Percentiles rank a stretch among this genome's conserved stretches.
phyloP scores from a whole-genome alignment of 2,888 invertebrate species.

The Perdita meconis region DNA sequence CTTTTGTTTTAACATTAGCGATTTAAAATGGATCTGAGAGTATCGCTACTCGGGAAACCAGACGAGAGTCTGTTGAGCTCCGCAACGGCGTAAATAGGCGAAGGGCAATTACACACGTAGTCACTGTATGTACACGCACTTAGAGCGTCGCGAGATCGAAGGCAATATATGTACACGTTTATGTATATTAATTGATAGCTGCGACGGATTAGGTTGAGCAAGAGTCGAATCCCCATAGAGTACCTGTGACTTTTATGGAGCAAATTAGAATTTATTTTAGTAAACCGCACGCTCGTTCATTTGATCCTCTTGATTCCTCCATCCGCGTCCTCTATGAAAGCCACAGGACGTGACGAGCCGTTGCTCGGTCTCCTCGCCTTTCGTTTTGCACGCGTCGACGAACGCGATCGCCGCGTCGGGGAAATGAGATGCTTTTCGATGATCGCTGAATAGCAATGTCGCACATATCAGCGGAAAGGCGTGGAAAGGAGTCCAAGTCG shows the following conservation, averaged over 20 bases:
- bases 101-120: slow-evolving; percentile 23
- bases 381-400: too few species aligned
- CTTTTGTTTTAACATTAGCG: slow-evolving; percentile 14
- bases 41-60: background rate
- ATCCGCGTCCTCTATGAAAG: slow-evolving; percentile 26
- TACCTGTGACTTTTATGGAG: slow-evolving; percentile 61
- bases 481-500: background rate
- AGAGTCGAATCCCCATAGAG: slow-evolving; percentile 25
- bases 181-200: slow-evolving; percentile 37
- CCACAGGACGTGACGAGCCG: slow-evolving; percentile 9
- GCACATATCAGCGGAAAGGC: slow-evolving; percentile 6
- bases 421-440: background rate
- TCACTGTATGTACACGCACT: background rate
- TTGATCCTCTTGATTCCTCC: slow-evolving; percentile 26
- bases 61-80: background rate
- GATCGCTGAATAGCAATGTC: background rate
- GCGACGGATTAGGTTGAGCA: slow-evolving; percentile 38
- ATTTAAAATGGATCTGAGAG: background rate
- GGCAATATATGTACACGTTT: slow-evolving; percentile 44
- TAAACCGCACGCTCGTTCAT: slow-evolving; percentile 51
- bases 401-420: background rate
- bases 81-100: slow-evolving; percentile 13
- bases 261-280: slow-evolving; percentile 67
- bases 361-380: background rate
- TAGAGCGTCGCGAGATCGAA: slow-evolving; percentile 35